Base-by-base conservation (phyloP, 2,797 vertebrate genomes). In the Champsocephalus gunnari region DNA sequence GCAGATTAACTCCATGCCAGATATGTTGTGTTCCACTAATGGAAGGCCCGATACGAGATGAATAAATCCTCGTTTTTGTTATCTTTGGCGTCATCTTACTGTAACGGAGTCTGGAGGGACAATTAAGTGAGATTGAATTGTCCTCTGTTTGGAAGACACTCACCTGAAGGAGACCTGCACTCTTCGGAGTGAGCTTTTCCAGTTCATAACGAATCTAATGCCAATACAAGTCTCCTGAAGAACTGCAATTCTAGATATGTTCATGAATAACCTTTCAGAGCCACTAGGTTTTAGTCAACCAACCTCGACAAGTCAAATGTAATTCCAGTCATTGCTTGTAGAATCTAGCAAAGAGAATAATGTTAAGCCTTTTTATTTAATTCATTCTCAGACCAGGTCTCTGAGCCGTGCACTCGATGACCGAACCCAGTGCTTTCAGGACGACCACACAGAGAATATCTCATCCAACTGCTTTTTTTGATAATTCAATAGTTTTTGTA, bases 401-500 rank as follows among this genome's bases (percentile, higher is more conserved):
- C 82, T 13, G 9, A 82, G 60, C 80, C 83, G 73, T 83, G 82
- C 75, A 73, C 83, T 86, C 81, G 77, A 8, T 81, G 85, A 81
- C 76, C 75, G 70, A 90, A 90, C 78, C 66, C 89, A 87, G 77
- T 60, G 88, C 87, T 90, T 91, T 89, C 82, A 87, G 76, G 81
- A 81, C 86, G 44, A 86, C 87, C 85, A 86, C 81, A 83, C 75
- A 84, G 65, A 77, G 75, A 88, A 89, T 79, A 88, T 92, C 84
- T 88, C 74, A 87, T 93, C 86, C 88, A 81, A 89, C 86, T 92
- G 82, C 86, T 86, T 87, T 87, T 87, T 92, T 80, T 70, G 77
- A 85, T 93, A 92, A 93, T 92, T 87, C 82, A 90, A 92, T 93
- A 87, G 82, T 87, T 66, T 89, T 63, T 72, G 88, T 70, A 90